Evolutionary conservation across 2,888 invertebrate genomes (phyloP).

Genomic region (Elaeidobius kamerunicus): DNA sequence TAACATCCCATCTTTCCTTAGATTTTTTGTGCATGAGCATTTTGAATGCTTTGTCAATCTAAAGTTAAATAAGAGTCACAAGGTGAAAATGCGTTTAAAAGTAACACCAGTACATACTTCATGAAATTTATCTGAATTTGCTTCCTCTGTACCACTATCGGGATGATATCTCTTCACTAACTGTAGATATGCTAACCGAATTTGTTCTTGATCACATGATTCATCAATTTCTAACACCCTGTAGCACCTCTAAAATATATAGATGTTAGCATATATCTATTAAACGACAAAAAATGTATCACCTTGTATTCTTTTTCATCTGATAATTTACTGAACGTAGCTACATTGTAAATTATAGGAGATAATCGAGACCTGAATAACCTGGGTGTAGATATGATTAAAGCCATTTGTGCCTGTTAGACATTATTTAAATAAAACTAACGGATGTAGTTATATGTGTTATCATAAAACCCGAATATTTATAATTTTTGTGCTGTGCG

Average conservation of each 20-base stretch:
- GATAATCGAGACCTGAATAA: conserved; percentile 5
- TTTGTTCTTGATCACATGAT: conserved; percentile 67
- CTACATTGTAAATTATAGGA: conserved; percentile 18
- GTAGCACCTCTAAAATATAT: conserved; percentile 49
- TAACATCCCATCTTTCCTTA: conserved; percentile 55
- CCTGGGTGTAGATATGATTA: conserved; percentile 12
- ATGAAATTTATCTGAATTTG: conserved; percentile 71
- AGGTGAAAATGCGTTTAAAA: background rate
- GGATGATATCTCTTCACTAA: conserved; percentile 83
- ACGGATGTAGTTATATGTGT: background rate
- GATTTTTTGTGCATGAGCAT: conserved; percentile 65
- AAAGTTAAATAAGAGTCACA: conserved; percentile 1
- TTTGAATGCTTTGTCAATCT: conserved; percentile 73
- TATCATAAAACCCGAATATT: background rate
- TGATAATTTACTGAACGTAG: conserved; percentile 28
- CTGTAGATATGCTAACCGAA: conserved; percentile 68
- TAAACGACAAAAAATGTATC: conserved; percentile 3
- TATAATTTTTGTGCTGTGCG: background rate
- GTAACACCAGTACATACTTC: conserved; percentile 49
- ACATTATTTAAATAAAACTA: conserved; percentile 4
- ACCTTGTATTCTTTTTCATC: conserved; percentile 33
- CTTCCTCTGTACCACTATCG: conserved; percentile 70
- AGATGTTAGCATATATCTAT: background rate
- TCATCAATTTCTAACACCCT: conserved; percentile 62
- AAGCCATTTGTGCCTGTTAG: conserved; percentile 21